Conservation (phyloP, 2,888 invertebrate species). For the Phymatocera aterrima region DNA sequence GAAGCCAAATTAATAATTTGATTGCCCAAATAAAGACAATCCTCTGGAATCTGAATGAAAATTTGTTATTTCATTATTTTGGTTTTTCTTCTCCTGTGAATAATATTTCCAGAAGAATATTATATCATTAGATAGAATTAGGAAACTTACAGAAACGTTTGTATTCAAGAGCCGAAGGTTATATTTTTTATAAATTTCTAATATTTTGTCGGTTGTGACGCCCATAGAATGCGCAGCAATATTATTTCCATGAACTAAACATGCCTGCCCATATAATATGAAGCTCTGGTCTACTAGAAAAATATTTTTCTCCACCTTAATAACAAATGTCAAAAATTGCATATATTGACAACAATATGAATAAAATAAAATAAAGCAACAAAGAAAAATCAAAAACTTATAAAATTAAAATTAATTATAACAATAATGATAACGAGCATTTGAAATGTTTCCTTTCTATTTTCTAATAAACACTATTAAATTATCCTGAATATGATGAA, state of each 20-base stretch:
- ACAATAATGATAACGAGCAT: neutral
- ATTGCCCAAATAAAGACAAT: slow-evolving; percentile 58
- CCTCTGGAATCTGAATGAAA: slow-evolving; percentile 57
- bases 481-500: neutral
- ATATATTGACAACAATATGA: slow-evolving; percentile 43
- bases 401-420: neutral
- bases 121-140: neutral
- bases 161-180: slow-evolving; percentile 64
- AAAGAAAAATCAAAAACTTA: neutral
- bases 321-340: slow-evolving; percentile 17
- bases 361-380: slow-evolving; percentile 32
- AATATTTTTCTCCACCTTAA: slow-evolving; percentile 51
- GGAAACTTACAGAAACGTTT: slow-evolving; percentile 63
- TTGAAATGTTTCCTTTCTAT: neutral
- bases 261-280: slow-evolving; percentile 62
- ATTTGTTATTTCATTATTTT: slow-evolving; percentile 7
- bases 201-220: slow-evolving; percentile 58
- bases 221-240: slow-evolving; percentile 57
- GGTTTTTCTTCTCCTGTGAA: slow-evolving; percentile 18
- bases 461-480: neutral
- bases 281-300: slow-evolving; percentile 63
- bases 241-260: slow-evolving; percentile 66
- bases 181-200: slow-evolving; percentile 63
- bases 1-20: slow-evolving; percentile 65
- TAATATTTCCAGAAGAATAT: neutral